Conservation (phyloP, 1,140 invertebrate genomes). For the Holcopasites calliopsidis region DNA sequence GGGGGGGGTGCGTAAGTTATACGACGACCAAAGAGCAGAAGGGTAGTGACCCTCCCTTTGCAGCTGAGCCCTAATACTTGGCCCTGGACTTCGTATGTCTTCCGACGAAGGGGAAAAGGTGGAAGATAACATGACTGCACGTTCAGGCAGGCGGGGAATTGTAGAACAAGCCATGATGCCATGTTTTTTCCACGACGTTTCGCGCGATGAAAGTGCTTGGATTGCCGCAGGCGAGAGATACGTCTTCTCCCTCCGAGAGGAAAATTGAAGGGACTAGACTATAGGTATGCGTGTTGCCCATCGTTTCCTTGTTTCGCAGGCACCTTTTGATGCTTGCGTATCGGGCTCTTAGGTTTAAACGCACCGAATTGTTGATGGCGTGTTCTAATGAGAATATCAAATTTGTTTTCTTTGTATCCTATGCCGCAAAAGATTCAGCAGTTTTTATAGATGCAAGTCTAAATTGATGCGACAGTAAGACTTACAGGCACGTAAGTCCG, state of each 20-base stretch:
- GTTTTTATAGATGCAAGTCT: no score
- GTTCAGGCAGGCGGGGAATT: conserved; percentile 15
- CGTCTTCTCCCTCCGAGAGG: conserved; percentile 9
- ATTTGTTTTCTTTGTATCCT: no score
- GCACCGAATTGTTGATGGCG: no score
- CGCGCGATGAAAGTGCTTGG: conserved; percentile 33
- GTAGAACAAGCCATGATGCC: conserved; percentile 14
- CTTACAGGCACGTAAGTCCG: no score
- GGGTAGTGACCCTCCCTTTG: conserved; percentile 12
- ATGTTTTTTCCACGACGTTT: conserved; percentile 42
- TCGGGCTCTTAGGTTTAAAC: conserved; percentile 13
- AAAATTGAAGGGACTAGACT: conserved; percentile 37
- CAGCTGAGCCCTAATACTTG: conserved; percentile 7
- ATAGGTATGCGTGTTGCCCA: not conserved
- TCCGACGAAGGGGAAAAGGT: not conserved
- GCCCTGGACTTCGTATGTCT: conserved; percentile 40
- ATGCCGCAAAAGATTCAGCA: no score
- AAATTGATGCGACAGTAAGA: no score
- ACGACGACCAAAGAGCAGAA: not conserved
- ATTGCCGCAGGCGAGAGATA: conserved; percentile 11
- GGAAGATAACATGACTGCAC: conserved; percentile 22
- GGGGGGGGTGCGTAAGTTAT: conserved; percentile 20
- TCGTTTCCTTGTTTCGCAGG: not conserved
- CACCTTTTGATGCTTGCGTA: not conserved
- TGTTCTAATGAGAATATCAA: no score